Base-by-base conservation (phyloP, 2,888 invertebrate genomes). In the Byasa hedistus region DNA sequence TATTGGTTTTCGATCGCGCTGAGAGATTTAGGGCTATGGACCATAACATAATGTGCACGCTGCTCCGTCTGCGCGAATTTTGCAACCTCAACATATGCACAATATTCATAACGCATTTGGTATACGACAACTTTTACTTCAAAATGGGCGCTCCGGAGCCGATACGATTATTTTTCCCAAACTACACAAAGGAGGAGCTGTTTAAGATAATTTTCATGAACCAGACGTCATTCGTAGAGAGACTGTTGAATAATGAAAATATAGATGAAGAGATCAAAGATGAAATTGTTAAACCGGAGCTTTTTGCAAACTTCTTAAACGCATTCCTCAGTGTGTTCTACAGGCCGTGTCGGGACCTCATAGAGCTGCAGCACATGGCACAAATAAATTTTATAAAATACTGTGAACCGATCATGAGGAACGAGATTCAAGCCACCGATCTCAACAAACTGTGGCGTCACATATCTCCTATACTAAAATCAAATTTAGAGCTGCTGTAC, bases 271-370 rank as follows among this genome's bases (percentile, higher is more conserved):
- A 79, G 55, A 74, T 86, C 36, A 78, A 76, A 75, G 68, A 70
- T 54, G 88, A 89, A 73, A 78, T 92, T 61, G 78, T 82, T 70
- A 84, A 84, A 73, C 86, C 87, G 57, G 92, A 93, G 70, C 93
- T 97, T 77, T 98, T 96, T 83, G 92, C 91, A 58, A 95, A 95
- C 86, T 98, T 97, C 86, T 86, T 98, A 61, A 96, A 94, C 83
- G 93, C 97, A 58, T 96, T 98, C 80, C 89, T 98, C 5, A 95
- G 96, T 72, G 96, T 97, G 51, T 98, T 97, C 85, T 96, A 95
- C 78, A 92, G 95, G 76, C 96, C 95, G 36, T 98, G 98, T 84
- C 93, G 97, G 24, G 97, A 98, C 92, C 85, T 98, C 60, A 95
- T 95, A 27, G 98, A 98, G 85, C 91, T 98, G 64, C 93, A 94